Percentiles rank a stretch among this genome's conserved stretches.
Conservation (phyloP, 2,797 vertebrate genomes). For the Carcharodon carcharias region DNA sequence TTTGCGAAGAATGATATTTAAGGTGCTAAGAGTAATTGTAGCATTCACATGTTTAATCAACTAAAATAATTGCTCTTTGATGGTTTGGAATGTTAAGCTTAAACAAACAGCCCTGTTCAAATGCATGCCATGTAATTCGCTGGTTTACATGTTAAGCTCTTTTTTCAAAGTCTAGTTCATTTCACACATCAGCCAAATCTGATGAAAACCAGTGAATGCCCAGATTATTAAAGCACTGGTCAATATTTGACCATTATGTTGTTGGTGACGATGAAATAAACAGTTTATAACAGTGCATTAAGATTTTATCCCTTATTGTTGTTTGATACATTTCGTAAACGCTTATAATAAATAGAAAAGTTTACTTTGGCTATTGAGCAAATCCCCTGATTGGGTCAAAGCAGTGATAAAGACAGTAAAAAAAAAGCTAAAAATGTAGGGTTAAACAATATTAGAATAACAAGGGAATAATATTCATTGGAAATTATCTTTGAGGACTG, state of each 20-base stretch:
- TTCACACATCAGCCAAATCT: not conserved
- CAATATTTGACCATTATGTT: not conserved
- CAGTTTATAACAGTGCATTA: not conserved
- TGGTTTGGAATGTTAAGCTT: not conserved
- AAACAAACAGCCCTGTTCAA: not conserved
- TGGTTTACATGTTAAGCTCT: not conserved
- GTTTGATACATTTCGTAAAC: not conserved
- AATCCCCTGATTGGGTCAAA: not conserved
- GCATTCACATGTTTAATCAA: not conserved
- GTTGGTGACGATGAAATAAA: not conserved
- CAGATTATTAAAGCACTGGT: not conserved
- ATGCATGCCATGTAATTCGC: not conserved
- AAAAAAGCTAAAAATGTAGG: not conserved
- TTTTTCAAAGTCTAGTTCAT: not conserved
- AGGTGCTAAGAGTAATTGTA: constrained; percentile 21
- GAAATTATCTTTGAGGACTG: not conserved
- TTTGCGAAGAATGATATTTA: constrained; percentile 26
- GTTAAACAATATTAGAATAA: not conserved
- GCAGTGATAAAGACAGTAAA: not conserved
- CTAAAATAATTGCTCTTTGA: constrained; percentile 25
- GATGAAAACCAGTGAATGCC: not conserved
- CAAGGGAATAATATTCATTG: not conserved
- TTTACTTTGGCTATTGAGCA: not conserved
- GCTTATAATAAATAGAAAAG: not conserved
- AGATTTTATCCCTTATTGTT: not conserved